Conservation (phyloP, 2,888 invertebrate genomes). For the Rotaria sp. region DNA sequence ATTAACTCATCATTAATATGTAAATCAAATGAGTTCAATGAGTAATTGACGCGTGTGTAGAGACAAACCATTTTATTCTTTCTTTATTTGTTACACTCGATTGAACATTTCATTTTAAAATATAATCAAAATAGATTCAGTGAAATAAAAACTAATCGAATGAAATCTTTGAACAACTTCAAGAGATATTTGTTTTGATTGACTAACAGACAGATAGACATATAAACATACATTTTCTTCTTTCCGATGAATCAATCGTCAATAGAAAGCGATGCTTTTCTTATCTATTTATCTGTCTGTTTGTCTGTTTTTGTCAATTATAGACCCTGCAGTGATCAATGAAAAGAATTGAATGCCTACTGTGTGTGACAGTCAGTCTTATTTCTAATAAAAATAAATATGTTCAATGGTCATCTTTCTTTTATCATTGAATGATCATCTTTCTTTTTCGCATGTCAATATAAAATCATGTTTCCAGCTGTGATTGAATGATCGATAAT, state of each 20-base stretch:
- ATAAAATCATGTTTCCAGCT: background rate
- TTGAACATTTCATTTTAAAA: background rate
- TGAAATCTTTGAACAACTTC: background rate
- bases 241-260: background rate
- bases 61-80: background rate
- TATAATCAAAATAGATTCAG: too few relatives aligned
- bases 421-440: background rate
- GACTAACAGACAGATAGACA: background rate
- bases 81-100: background rate
- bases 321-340: background rate
- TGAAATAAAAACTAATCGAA: background rate
- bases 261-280: background rate
- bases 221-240: background rate
- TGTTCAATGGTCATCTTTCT: background rate
- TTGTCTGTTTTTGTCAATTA: background rate
- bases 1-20: too few relatives aligned
- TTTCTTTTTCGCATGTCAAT: background rate
- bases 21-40: background rate
- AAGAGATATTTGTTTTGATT: background rate
- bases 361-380: background rate
- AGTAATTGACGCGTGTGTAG: background rate
- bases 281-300: background rate
- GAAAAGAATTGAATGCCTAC: background rate
- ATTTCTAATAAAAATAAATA: background rate
- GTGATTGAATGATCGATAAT: background rate